These are phyloP conservation scores for Columbina picui DNA, from an alignment of 2,113 vertebrate species.

Conservation along the genomic window DNA sequence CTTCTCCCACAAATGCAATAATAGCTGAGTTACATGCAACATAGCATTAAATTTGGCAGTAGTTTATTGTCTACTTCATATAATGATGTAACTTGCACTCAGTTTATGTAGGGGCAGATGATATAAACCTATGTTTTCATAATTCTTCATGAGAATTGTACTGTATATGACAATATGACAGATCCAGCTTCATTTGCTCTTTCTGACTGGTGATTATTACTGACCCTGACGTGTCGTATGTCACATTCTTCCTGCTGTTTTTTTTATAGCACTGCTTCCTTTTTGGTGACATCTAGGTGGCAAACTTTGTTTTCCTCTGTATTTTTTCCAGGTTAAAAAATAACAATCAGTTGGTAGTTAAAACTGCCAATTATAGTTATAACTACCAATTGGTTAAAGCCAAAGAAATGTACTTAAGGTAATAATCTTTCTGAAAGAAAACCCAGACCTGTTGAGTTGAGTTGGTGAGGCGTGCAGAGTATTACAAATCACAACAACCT, in stretches of 20 bases:
- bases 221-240: background rate
- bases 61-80: background rate
- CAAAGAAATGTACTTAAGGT: background rate
- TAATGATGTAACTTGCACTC: background rate
- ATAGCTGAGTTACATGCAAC: background rate
- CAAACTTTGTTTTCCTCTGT: background rate
- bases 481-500: background rate
- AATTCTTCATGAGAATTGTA: background rate
- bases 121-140: background rate
- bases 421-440: background rate
- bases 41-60: background rate
- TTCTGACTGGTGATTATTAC: background rate
- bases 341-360: slow-evolving; percentile 61
- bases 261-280: background rate
- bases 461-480: background rate
- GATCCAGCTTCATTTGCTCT: background rate
- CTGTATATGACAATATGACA: background rate
- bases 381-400: slow-evolving; percentile 66
- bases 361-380: slow-evolving; percentile 66
- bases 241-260: background rate
- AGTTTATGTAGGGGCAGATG: background rate
- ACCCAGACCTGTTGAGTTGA: background rate
- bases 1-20: background rate
- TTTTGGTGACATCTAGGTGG: background rate
- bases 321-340: background rate